Conservation (phyloP, 2,797 vertebrate genomes). For the Clarias laeviceps region DNA sequence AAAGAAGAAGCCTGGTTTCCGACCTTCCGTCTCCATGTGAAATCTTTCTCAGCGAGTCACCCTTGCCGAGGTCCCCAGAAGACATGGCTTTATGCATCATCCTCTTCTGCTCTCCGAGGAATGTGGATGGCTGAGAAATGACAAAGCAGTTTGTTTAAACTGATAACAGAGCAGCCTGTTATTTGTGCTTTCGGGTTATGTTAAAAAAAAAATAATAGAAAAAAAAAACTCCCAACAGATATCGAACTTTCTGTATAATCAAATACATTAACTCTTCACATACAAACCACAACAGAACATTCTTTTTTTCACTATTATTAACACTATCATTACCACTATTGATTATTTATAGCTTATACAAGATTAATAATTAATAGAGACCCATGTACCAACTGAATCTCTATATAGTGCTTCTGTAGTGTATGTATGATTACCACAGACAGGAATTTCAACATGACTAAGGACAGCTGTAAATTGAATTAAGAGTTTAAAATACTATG, state of each 20-base stretch:
- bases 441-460: neutral
- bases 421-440: neutral
- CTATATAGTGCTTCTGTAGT: constrained; percentile 4
- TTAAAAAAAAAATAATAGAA: neutral
- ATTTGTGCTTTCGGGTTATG: neutral
- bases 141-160: neutral
- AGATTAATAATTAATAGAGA: neutral
- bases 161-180: neutral
- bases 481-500: neutral
- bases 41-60: constrained; percentile 77
- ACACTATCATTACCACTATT: neutral
- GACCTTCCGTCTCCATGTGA: constrained; percentile 86
- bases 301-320: neutral
- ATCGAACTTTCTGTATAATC: neutral
- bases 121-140: constrained; percentile 39
- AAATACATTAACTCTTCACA: neutral
- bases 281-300: neutral
- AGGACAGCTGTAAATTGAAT: neutral
- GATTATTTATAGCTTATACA: neutral
- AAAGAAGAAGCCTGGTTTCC: neutral
- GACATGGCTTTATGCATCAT: constrained; percentile 91
- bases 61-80: constrained; percentile 88
- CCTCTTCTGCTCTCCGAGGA: constrained; percentile 74
- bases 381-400: neutral
- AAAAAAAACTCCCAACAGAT: neutral